A percentile compares a stretch with the other conserved stretches of the same genome.
Evolutionary conservation across 2,888 invertebrate genomes (phyloP).

Genomic region (Lissonota sp.): DNA sequence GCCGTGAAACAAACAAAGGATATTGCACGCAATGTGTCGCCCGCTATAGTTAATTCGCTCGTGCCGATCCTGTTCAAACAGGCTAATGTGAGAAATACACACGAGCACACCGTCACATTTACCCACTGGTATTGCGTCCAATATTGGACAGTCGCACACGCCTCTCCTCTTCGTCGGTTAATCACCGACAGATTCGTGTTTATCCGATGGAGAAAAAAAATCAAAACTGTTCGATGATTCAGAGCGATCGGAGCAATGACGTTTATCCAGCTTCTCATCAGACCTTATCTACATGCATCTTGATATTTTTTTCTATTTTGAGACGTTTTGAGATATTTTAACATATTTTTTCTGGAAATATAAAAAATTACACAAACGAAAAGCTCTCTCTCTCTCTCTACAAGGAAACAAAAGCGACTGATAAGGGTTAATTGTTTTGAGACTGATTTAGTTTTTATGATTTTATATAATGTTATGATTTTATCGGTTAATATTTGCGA

Average conservation of each 20-base stretch:
- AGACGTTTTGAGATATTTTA: too few relatives aligned
- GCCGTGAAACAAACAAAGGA: slow-evolving; percentile 79
- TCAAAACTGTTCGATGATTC: background rate
- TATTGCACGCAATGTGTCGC: slow-evolving; percentile 81
- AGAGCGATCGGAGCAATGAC: background rate
- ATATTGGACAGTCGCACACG: slow-evolving; percentile 73
- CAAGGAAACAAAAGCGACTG: too few relatives aligned
- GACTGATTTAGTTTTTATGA: too few relatives aligned
- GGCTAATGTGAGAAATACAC: slow-evolving; percentile 83
- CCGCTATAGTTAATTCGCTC: slow-evolving; percentile 62
- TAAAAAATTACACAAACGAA: too few relatives aligned
- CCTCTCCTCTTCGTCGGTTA: slow-evolving; percentile 11
- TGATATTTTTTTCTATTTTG: too few relatives aligned
- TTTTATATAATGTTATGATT: too few relatives aligned
- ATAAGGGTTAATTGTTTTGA: too few relatives aligned
- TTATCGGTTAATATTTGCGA: slow-evolving; percentile 9
- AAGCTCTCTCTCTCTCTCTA: too few relatives aligned
- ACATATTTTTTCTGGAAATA: too few relatives aligned
- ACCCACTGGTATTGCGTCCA: slow-evolving; percentile 70
- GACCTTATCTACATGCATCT: too few relatives aligned
- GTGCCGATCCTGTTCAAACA: slow-evolving; percentile 80
- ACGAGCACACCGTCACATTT: slow-evolving; percentile 64
- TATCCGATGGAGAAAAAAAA: background rate
- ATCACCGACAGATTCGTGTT: background rate
- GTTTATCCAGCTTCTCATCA: background rate